phyloP scores from a whole-genome alignment of 2,113 vertebrate genomes.

The Lates calcarifer region DNA sequence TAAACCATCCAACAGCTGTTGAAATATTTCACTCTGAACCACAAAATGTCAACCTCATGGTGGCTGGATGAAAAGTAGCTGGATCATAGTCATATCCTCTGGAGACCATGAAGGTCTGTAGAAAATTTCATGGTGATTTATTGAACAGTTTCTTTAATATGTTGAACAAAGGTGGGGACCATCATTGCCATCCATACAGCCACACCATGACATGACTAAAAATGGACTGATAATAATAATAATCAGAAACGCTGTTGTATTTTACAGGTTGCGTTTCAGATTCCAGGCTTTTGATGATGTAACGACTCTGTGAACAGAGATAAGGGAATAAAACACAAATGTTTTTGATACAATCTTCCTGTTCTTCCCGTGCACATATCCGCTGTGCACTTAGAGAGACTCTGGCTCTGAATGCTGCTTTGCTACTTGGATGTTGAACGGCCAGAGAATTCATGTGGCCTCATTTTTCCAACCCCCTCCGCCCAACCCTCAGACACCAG shows the following conservation, averaged over 20 bases:
- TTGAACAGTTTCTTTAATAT: neutral
- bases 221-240: neutral
- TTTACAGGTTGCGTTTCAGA: constrained; percentile 20
- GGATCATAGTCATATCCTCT: neutral
- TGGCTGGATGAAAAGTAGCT: neutral
- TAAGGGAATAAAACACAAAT: constrained; percentile 42
- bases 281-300: constrained; percentile 13
- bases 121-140: neutral
- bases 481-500: constrained; percentile 47
- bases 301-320: constrained; percentile 27
- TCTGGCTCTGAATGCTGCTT: constrained; percentile 9
- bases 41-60: neutral
- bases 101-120: neutral
- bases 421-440: constrained; percentile 14
- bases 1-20: neutral
- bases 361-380: constrained; percentile 16
- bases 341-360: constrained; percentile 46
- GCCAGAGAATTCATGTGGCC: constrained; percentile 38
- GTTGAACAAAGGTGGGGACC: neutral
- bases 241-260: constrained; percentile 5
- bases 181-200: neutral
- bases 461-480: constrained; percentile 19
- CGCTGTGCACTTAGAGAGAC: neutral
- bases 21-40: neutral
- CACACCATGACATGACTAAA: neutral